Evolutionary conservation across 2,888 invertebrate species (phyloP).

Genomic region (Orthosia gracilis): DNA sequence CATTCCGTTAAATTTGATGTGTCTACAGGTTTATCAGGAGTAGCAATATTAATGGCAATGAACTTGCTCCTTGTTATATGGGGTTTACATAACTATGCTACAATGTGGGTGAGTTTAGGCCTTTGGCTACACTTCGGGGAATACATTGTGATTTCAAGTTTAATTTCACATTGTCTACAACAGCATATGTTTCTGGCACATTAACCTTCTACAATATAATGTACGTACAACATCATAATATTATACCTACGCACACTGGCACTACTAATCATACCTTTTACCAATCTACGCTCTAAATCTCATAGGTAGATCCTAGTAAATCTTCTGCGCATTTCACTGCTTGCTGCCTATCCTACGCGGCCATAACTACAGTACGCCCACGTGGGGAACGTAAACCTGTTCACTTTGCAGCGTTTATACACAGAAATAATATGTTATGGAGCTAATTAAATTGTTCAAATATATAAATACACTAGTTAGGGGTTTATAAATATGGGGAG

Average conservation of each 20-base stretch:
- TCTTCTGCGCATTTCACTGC: constrained; percentile 20
- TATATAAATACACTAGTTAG: constrained; percentile 1
- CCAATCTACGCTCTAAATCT: not conserved
- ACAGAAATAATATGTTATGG: constrained; percentile 34
- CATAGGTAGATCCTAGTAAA: not conserved
- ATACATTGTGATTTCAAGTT: no score
- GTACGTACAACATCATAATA: not conserved
- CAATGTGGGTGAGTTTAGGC: no score
- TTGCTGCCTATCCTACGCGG: not conserved
- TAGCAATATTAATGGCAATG: no score
- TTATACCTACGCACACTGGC: not conserved
- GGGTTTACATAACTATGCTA: no score
- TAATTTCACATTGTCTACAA: no score
- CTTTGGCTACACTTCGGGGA: no score
- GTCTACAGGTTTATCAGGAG: no score
- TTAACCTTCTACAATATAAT: not conserved
- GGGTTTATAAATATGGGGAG: not conserved
- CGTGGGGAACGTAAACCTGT: constrained; percentile 37
- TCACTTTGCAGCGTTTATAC: constrained; percentile 22
- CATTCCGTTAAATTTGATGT: no score
- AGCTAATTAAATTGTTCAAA: constrained; percentile 26
- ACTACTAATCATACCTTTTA: not conserved
- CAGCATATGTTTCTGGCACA: not conserved
- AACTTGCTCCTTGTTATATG: no score
- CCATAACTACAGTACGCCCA: constrained; percentile 24